Base-by-base conservation (phyloP, 2,888 invertebrate species). In the Calliscelio sp. region DNA sequence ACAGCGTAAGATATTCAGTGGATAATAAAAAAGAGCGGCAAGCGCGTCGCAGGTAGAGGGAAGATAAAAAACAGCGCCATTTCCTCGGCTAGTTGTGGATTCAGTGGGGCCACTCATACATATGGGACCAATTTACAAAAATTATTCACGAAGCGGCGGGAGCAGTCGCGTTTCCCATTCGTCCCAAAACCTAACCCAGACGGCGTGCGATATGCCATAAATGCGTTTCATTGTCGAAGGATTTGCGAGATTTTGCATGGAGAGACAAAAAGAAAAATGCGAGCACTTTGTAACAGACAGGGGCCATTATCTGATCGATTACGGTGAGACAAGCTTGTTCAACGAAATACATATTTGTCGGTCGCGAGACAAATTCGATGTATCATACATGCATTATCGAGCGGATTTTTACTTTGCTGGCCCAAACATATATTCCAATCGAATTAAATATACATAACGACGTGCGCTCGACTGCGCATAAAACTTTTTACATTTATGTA, bases 161-260 rank as follows among this genome's bases (percentile, higher is more conserved):
- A n/a, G n/a, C n/a, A n/a, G n/a, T n/a, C n/a, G n/a, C n/a, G n/a
- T n/a, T n/a, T n/a, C n/a, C n/a, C n/a, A n/a, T n/a, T n/a, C n/a
- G n/a, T n/a, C n/a, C n/a, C n/a, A n/a, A n/a, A 84, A 84, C 81
- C 57, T 79, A 83, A 81, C 83, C 73, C 77, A 81, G 65, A 41
- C 49, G 70, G 59, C 20, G 46, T 25, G 55, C 82, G 74, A 84
- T 86, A 86, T 85, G 70, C 84, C 86, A 87, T 88, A 86, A 88
- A 86, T 84, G 88, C 85, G 82, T 85, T 85, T 88, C 88, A 86
- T 87, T 86, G 88, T 87, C 86, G 85, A 85, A 87, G 87, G 88
- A 88, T 88, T 88, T 87, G 81, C 74, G 77, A 87, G 87, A 85
- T 87, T 86, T 85, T 65, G 71, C 70, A 55, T 63, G 68, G 44